phyloP scores from a whole-genome alignment of 2,888 invertebrate genomes.

The Cheilosia grossa region DNA sequence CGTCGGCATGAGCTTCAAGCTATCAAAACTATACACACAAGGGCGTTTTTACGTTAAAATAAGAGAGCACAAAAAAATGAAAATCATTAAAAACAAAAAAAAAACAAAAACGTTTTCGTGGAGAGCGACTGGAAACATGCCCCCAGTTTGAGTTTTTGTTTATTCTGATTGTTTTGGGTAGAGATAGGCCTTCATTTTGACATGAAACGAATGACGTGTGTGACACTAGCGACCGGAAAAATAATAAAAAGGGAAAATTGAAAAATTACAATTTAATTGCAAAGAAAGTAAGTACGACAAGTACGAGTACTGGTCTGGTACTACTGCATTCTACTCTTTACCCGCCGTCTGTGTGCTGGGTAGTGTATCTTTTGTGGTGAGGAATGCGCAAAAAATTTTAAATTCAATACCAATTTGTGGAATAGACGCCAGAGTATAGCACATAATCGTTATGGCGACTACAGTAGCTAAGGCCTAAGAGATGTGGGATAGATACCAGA shows the following conservation, averaged over 20 bases:
- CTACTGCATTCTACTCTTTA: background rate
- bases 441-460: constrained; percentile 1
- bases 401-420: constrained; percentile 44
- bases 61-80: constrained; percentile 8
- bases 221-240: constrained; percentile 40
- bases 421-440: background rate
- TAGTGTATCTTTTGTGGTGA: background rate
- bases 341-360: background rate
- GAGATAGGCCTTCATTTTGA: constrained; percentile 26
- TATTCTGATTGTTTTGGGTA: constrained; percentile 36
- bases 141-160: constrained; percentile 7
- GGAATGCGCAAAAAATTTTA: constrained; percentile 30
- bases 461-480: background rate
- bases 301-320: background rate
- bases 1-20: constrained; percentile 38
- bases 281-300: constrained; percentile 28
- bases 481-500: background rate
- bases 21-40: background rate
- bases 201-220: constrained; percentile 44
- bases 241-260: constrained; percentile 33
- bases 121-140: background rate
- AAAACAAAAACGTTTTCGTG: background rate
- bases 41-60: constrained; percentile 35
- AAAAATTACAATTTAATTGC: constrained; percentile 60
- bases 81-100: background rate